phyloP scores from a whole-genome alignment of 2,888 invertebrate species.

The Mythimna lalbum region DNA sequence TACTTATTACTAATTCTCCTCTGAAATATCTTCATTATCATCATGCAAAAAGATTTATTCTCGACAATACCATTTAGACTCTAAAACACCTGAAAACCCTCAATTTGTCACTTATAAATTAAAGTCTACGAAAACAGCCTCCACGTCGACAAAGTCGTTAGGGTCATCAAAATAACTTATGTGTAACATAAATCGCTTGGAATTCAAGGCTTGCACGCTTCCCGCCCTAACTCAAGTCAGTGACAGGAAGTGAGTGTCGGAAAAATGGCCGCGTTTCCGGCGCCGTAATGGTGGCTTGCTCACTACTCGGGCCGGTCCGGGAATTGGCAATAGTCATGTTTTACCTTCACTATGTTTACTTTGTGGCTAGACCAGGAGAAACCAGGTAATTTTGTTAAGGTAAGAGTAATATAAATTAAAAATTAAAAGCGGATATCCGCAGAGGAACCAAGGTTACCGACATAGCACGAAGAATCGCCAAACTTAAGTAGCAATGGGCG shows the following conservation, averaged over 20 bases:
- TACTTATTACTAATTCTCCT: not conserved
- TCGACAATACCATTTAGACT: not conserved
- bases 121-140: constrained; percentile 31
- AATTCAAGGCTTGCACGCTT: constrained; percentile 53
- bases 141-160: constrained; percentile 29
- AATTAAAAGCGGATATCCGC: too few relatives aligned
- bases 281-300: constrained; percentile 72
- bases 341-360: constrained; percentile 28
- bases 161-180: constrained; percentile 52
- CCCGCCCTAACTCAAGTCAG: constrained; percentile 64
- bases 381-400: not conserved
- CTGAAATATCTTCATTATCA: not conserved
- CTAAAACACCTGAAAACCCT: constrained; percentile 4
- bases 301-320: constrained; percentile 49
- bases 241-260: constrained; percentile 76
- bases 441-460: too few relatives aligned
- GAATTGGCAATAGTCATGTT: constrained; percentile 44
- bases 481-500: too few relatives aligned
- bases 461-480: too few relatives aligned
- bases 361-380: not conserved
- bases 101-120: constrained; percentile 44
- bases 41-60: constrained; percentile 9
- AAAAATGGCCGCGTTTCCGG: constrained; percentile 78
- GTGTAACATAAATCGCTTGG: constrained; percentile 53
- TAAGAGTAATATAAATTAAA: too few relatives aligned